These are phyloP conservation scores for Uropetala carovei DNA, from an alignment of 2,888 invertebrate species.

Conservation along the genomic window DNA sequence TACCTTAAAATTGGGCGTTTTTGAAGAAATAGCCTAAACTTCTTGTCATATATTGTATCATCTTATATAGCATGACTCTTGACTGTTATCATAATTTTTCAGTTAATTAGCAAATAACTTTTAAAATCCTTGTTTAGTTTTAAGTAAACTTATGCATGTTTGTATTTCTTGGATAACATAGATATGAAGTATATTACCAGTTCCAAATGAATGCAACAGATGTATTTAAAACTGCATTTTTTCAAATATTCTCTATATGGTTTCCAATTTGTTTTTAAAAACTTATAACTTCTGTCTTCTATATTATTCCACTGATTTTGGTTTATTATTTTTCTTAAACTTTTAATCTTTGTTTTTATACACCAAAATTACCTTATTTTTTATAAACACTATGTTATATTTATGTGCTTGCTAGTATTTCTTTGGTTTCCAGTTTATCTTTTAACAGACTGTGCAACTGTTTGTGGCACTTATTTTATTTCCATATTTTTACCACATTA, in stretches of 20 bases:
- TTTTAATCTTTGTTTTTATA: neutral
- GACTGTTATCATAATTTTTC: neutral
- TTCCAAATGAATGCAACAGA: too few relatives aligned
- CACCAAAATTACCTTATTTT: neutral
- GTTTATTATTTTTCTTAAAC: neutral
- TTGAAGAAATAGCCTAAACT: neutral
- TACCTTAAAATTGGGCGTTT: neutral
- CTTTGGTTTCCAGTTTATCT: neutral
- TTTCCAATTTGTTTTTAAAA: slow-evolving; percentile 30
- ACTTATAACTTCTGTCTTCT: neutral
- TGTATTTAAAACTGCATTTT: neutral
- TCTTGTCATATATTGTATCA: too few relatives aligned
- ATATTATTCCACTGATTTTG: neutral
- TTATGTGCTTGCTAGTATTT: slow-evolving; percentile 31
- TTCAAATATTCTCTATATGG: neutral
- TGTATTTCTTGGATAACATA: neutral
- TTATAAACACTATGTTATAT: neutral
- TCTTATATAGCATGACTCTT: neutral
- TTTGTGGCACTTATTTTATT: neutral
- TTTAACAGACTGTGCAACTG: neutral
- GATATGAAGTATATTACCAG: too few relatives aligned
- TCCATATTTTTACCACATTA: slow-evolving; percentile 8
- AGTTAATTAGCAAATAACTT: neutral
- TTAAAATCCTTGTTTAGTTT: neutral
- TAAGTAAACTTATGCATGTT: neutral